Evolutionary conservation across 2,113 vertebrate species (phyloP).

Genomic region (Microtus pennsylvanicus): DNA sequence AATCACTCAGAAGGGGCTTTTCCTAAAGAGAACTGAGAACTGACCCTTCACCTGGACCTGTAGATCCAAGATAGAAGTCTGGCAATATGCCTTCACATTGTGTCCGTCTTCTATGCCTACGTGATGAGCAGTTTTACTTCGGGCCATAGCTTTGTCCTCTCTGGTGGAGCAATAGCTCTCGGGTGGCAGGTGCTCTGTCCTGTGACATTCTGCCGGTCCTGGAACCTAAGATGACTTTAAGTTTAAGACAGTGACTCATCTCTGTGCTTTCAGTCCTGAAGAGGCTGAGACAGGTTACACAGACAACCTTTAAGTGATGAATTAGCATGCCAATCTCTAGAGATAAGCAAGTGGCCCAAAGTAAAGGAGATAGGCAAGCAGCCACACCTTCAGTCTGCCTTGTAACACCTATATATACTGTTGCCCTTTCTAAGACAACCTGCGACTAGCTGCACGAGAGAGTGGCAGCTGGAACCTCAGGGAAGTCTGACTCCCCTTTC

Average conservation of each 20-base stretch:
- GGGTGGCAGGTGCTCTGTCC: neutral
- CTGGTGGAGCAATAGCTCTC: neutral
- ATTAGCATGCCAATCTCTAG: neutral
- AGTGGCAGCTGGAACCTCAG: neutral
- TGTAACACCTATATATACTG: too few species aligned
- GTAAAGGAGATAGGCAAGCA: neutral
- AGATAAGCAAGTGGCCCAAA: neutral
- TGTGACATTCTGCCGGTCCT: neutral
- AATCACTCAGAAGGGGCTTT: neutral
- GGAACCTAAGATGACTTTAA: neutral
- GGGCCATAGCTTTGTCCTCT: too few species aligned
- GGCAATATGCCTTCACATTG: neutral
- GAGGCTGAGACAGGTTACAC: neutral
- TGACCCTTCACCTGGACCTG: neutral
- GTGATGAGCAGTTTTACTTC: neutral
- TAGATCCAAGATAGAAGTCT: neutral
- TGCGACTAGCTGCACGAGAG: too few species aligned
- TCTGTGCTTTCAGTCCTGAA: neutral
- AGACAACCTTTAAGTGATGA: neutral
- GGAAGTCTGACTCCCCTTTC: neutral
- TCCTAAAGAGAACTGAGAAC: neutral
- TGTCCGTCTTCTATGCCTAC: neutral
- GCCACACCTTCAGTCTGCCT: neutral
- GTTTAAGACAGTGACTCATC: neutral
- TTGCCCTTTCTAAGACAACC: neutral